phyloP scores from a whole-genome alignment of 1,140 invertebrate genomes.

The Meteorus sp. region DNA sequence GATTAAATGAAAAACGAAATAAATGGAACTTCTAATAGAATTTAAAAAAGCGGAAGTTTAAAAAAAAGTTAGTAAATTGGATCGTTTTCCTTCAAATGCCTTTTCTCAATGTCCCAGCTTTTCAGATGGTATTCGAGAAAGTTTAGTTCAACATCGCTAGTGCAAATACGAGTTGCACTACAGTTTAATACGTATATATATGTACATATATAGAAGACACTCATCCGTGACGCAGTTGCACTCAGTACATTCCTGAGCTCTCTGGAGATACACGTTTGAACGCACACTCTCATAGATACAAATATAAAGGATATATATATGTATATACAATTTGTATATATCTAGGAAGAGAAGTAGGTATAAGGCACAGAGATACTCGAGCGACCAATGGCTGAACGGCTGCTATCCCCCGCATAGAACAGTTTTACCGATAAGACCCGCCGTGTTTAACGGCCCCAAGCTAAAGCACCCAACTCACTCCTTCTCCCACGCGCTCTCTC shows the following conservation, averaged over 20 bases:
- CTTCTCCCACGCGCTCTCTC: conserved; percentile 2
- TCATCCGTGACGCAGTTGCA: conserved; percentile 27
- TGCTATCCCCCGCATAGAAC: conserved; percentile 46
- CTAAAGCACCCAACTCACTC: conserved; percentile 41
- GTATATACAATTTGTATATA: conserved; percentile 14
- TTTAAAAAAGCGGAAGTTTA: not conserved
- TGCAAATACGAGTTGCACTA: conserved; percentile 22
- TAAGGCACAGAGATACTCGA: conserved; percentile 33
- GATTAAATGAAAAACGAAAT: not conserved
- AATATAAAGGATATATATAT: conserved; percentile 13
- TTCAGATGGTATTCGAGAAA: conserved; percentile 22
- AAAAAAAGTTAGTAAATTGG: conserved; percentile 10
- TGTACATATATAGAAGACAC: conserved; percentile 17
- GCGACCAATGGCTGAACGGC: conserved; percentile 43
- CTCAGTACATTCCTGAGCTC: conserved; percentile 17
- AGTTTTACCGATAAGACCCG: conserved; percentile 54
- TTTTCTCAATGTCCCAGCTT: conserved; percentile 11
- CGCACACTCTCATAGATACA: conserved; percentile 8
- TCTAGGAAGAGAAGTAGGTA: conserved; percentile 31
- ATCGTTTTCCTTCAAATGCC: not conserved
- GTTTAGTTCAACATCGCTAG: not conserved
- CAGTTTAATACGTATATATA: not conserved
- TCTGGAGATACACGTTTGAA: conserved; percentile 22
- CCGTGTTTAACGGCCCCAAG: conserved; percentile 51
- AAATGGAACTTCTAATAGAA: not conserved